Percentiles rank a stretch among this genome's conserved stretches.
Evolutionary conservation across 2,797 vertebrate species (phyloP).

Genomic region (Coracias cyanogaster): DNA sequence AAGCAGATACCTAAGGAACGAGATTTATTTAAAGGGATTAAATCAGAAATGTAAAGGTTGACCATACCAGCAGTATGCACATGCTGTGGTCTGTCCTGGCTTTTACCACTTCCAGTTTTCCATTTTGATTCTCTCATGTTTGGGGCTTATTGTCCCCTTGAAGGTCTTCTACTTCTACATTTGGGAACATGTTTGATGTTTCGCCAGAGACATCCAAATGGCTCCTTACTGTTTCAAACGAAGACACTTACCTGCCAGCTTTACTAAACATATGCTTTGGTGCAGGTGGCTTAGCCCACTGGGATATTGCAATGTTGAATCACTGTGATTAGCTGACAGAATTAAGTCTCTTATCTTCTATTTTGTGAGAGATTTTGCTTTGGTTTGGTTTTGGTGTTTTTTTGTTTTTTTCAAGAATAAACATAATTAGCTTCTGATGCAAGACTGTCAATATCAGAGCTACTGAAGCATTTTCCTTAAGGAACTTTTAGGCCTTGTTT

Average conservation of each 20-base stretch:
- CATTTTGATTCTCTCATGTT: slow-evolving; percentile 7
- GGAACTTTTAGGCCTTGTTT: background rate
- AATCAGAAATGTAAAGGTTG: background rate
- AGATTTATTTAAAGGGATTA: background rate
- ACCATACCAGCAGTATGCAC: background rate
- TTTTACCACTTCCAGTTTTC: slow-evolving; percentile 21
- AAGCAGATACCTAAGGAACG: fast-evolving
- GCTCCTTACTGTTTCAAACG: slow-evolving; percentile 44
- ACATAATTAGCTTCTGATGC: background rate
- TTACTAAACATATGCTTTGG: slow-evolving; percentile 62
- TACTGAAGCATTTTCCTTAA: background rate
- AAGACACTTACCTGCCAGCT: slow-evolving; percentile 44
- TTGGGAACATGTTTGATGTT: slow-evolving; percentile 61
- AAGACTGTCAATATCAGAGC: background rate
- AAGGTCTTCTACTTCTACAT: slow-evolving; percentile 53
- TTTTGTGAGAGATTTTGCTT: slow-evolving; percentile 8
- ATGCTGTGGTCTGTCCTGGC: background rate
- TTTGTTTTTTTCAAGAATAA: background rate
- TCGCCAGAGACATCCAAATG: slow-evolving; percentile 47
- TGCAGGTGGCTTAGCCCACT: slow-evolving; percentile 55
- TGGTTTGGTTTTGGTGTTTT: background rate
- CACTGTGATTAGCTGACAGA: slow-evolving; percentile 52
- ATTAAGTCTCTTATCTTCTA: slow-evolving; percentile 10
- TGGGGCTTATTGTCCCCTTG: background rate
- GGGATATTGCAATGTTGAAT: slow-evolving; percentile 51